Evolutionary conservation across 2,797 vertebrate genomes (phyloP), one percentile per base, ranked within the genome.

Genomic region (Poecilia gillii): DNA sequence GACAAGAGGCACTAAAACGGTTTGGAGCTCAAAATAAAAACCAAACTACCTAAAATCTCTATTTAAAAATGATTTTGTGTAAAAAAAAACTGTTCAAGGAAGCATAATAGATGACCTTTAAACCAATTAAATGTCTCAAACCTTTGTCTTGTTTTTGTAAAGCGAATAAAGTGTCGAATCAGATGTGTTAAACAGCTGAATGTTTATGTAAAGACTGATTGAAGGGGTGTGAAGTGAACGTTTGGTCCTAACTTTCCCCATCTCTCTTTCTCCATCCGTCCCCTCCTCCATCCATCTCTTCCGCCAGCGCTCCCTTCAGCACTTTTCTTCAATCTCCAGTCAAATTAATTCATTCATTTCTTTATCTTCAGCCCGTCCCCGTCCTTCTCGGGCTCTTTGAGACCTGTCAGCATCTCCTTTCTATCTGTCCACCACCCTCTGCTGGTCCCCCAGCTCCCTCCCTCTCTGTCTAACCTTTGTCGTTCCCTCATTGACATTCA

Each of bases 401-500:
- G 83, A 74, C 76, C 80, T 62, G 78, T 89, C 84, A 80, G 79
- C 82, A 80, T 75, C 74, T 85, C 80, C 85, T 36, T 36, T 36
- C n/a, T 70, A 72, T 6, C 28, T 57, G 72, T 89, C 87, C 74
- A 23, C 75, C 9, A 0, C 46, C 88, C 74, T 41, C 81, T 45
- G 77, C 82, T 28, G n/a, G 59, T 31, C 84, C 64, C 14, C 18
- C 20, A 78, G 45, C 72, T 43, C 81, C 66, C 12, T 82, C 87
- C 62, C 81, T 78, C 78, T 80, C 51, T 80, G 51, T 83, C 82
- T 78, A 66, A 53, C 75, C 73, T 81, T 81, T 85, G 77, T 84
- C 90, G 82, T 62, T 64, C 28, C 71, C 76, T 85, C 78, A 53
- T 85, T 86, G 79, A 31, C 84, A 83, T 85, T 86, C 81, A 84